phyloP scores from a whole-genome alignment of 2,797 vertebrate species.

The Malacoraja senta region DNA sequence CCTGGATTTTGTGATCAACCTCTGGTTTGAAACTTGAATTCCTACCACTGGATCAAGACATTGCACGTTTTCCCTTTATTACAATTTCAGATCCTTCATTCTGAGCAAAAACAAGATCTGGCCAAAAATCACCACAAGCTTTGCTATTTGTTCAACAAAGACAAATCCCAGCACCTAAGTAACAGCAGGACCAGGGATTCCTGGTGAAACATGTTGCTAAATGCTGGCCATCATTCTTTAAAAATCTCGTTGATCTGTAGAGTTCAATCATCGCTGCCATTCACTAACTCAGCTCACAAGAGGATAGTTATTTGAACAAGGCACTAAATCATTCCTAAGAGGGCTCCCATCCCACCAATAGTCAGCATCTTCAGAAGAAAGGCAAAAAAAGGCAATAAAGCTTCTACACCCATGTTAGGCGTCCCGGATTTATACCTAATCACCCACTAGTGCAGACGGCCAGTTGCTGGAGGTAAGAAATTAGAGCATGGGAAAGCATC shows the following conservation, averaged over 20 bases:
- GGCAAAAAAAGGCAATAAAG: background rate
- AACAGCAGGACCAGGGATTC: too few relatives aligned
- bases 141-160: too few relatives aligned
- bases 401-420: background rate
- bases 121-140: too few relatives aligned
- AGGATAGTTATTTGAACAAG: background rate
- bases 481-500: background rate
- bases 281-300: background rate
- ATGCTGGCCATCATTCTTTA: background rate
- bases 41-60: too few relatives aligned
- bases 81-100: too few relatives aligned
- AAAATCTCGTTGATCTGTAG: too few relatives aligned
- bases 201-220: background rate
- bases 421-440: background rate
- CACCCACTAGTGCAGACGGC: background rate
- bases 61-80: too few relatives aligned
- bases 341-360: background rate
- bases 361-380: background rate
- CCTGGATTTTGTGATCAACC: too few relatives aligned
- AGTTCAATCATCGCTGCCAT: background rate
- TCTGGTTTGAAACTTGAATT: too few relatives aligned
- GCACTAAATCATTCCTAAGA: background rate
- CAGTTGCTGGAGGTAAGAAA: background rate
- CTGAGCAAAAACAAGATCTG: too few relatives aligned
- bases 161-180: too few relatives aligned